Conservation (phyloP, 1,140 invertebrate species). For the Telenomus remus region DNA sequence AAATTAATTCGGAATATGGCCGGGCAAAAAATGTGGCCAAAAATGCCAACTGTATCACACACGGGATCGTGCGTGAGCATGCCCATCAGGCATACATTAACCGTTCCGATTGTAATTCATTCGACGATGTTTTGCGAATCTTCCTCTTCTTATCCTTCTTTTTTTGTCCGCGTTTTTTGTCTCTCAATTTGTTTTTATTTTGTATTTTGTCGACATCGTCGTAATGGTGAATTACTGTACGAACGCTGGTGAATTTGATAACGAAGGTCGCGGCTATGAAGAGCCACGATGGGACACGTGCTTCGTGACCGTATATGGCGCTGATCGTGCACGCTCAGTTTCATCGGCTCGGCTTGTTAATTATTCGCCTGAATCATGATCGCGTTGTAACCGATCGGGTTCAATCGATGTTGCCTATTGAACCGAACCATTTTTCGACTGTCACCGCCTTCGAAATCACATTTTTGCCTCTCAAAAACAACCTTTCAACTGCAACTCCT, state of each 20-base stretch:
- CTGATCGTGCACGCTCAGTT: constrained; percentile 12
- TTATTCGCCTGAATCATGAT: constrained; percentile 44
- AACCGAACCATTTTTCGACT: background rate
- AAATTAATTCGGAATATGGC: constrained; percentile 54
- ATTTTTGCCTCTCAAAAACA: no score
- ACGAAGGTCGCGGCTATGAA: constrained; percentile 33
- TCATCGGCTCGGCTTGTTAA: constrained; percentile 31
- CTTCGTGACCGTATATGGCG: constrained; percentile 41
- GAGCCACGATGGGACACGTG: constrained; percentile 25
- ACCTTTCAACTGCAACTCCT: no score
- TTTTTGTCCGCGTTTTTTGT: no score
- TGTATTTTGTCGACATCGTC: constrained; percentile 2
- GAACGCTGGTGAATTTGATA: constrained; percentile 31
- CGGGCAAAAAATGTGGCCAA: constrained; percentile 45
- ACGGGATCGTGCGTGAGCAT: constrained; percentile 36
- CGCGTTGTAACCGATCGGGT: constrained; percentile 26
- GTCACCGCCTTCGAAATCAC: background rate
- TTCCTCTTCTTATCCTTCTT: background rate
- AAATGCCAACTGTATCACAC: constrained; percentile 51
- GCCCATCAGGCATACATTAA: constrained; percentile 50
- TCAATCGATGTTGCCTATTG: constrained; percentile 15
- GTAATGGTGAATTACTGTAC: constrained; percentile 44
- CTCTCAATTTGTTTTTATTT: constrained; percentile 1
- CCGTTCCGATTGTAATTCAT: constrained; percentile 53
- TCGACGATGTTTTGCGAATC: constrained; percentile 32